phyloP scores from a whole-genome alignment of 2,888 invertebrate species.

The Temnothorax rugatulus region DNA sequence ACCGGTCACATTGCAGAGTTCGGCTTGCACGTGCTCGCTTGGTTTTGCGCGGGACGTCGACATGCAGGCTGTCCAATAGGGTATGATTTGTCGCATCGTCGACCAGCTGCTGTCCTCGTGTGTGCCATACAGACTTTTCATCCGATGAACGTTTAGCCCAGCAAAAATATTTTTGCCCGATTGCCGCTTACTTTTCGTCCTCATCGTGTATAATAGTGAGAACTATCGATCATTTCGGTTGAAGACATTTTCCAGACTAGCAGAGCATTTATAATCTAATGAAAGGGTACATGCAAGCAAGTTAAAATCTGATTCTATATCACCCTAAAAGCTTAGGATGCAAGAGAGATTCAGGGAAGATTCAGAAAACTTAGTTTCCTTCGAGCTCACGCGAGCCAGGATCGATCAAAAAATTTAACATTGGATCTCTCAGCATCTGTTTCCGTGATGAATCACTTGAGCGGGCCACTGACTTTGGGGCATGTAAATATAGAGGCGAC shows the following conservation, averaged over 20 bases:
- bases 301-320: background rate
- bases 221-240: background rate
- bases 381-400: background rate
- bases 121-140: conserved; percentile 68
- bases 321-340: background rate
- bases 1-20: conserved; percentile 63
- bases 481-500: conserved; percentile 75
- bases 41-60: conserved; percentile 52
- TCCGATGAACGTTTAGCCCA: conserved; percentile 69
- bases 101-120: conserved; percentile 82
- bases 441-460: conserved; percentile 72
- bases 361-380: background rate
- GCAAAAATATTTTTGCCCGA: conserved; percentile 71
- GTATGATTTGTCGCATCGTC: conserved; percentile 84
- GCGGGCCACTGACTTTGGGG: conserved; percentile 74
- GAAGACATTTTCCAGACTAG: background rate
- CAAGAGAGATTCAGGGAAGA: background rate
- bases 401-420: conserved; percentile 8
- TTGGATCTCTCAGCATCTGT: conserved; percentile 35
- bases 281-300: background rate
- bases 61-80: conserved; percentile 78
- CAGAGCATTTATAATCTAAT: background rate
- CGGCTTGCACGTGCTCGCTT: conserved; percentile 59
- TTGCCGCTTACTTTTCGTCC: conserved; percentile 47
- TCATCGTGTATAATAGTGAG: conserved; percentile 27